Evolutionary conservation across 2,113 vertebrate genomes (phyloP), one percentile per base, ranked within the genome.

Genomic region (Spilogale gracilis): DNA sequence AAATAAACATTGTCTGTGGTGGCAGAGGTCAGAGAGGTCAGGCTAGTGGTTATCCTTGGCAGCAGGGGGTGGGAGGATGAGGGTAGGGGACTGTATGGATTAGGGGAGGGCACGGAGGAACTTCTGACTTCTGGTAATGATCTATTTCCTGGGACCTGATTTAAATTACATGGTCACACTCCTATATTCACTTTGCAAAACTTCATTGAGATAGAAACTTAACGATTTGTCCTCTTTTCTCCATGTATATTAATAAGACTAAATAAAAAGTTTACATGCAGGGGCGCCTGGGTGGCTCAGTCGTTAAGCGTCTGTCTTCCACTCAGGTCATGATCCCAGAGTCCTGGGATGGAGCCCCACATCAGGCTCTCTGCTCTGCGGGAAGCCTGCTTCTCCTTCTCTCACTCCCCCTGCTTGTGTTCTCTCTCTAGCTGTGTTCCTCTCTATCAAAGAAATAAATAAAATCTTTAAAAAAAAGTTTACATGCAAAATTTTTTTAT

Each of bases 21-120:
- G 1, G 65, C 84, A 38, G 27, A 92, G 16, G 16, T 67, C 61
- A 92, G 48, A 25, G 27, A 92, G 12, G 12, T 67, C 61, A 92
- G 48, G 50, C 50, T 67, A 21, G 11, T 30, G 5, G 30, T 71
- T 84, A n/a, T 9, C 21, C 50, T 43, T 69, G 80, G 50, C 52
- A 21, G 43, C 7, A 13, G 13, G 13, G 9, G 27, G 17, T 3
- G 9, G 2, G 38, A 38, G 38, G 38, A 38, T 38, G 38, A 38
- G 9, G 27, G 17, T 3, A 6, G 2, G 5, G 32, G 8, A 3
- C 0, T 48, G 17, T 71, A 12, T 20, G 32, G 38, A 76, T 30
- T 21, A 21, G 25, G 21, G 45, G 30, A 17, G 27, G n/a, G 21
- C 30, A 18, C 0, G 6, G n/a, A 4, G 25, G 2, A 60, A 2